Base-by-base conservation (phyloP, 2,888 invertebrate genomes). In the Mesorhabditis spiculigera region DNA sequence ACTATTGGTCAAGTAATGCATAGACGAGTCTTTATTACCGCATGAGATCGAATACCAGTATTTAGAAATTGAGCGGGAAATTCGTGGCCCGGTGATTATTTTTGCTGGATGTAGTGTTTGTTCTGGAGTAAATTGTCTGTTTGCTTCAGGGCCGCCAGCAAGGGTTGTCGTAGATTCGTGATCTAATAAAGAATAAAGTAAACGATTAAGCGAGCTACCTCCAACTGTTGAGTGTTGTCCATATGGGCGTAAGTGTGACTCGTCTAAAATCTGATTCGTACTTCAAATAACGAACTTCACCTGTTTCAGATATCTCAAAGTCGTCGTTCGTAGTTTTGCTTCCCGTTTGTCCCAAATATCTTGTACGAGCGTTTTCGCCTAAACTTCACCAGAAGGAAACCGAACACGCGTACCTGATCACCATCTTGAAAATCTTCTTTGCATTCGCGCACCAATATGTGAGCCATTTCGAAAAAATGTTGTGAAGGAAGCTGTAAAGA, bases 261-360 rank as follows among this genome's bases (percentile, higher is more conserved):
- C n/a, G 58, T 13, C 58, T 50, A 50, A 50, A 50, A 50, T 13
- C 8, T n/a, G n/a, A 50, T 10, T 50, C n/a, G 58, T 13, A 13
- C 58, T 13, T 50, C n/a, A 50, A n/a, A 50, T 13, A 50, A 50
- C 8, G 10, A 50, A 50, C 8, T 62, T 50, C 43, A 78, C 78
- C 72, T 80, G 78, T 42, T 76, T 73, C 16, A 80, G 67, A 50
- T 78, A 80, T 58, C 73, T 69, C 16, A 76, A 72, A 3, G 75
- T 74, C 1, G 80, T 78, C 5, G 78, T 82, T 8, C 81, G 68
- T 65, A 98, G 87, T 87, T 98, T 98, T 0, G 97, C 92, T 89
- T 93, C 92, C 66, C 98, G 90, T 76, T 93, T 91, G 86, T 97
- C 97, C 92, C 95, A 96, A 70, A 98, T 92, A 85, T 97, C 97